Conservation (phyloP, 2,888 invertebrate genomes). For the Timema cristinae region DNA sequence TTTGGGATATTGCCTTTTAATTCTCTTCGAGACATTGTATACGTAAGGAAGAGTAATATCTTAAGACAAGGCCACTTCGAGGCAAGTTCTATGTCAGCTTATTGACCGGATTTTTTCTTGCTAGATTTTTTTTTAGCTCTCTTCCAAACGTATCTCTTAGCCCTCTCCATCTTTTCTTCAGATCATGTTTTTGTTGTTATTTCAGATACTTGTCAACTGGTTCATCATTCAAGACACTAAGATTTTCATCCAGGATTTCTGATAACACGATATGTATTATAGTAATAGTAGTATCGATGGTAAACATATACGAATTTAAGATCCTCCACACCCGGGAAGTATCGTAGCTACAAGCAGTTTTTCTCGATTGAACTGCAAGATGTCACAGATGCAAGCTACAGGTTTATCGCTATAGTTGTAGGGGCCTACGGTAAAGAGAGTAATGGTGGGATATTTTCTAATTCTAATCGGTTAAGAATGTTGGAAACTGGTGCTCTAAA, state of each 20-base stretch:
- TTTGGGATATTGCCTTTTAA: conserved; percentile 9
- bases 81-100: not conserved
- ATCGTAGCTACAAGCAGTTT: conserved; percentile 20
- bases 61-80: conserved; percentile 3
- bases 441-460: conserved; percentile 18
- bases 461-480: not conserved
- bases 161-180: conserved; percentile 11
- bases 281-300: not conserved
- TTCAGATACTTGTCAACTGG: conserved; percentile 6
- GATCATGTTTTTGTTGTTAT: not conserved
- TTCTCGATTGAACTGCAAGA: conserved; percentile 15
- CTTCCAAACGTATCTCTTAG: not conserved
- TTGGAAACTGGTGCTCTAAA: not conserved
- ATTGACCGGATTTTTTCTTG: conserved; percentile 12
- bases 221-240: not conserved
- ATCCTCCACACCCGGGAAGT: conserved; percentile 14
- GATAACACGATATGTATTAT: conserved; percentile 3
- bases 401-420: conserved; percentile 19
- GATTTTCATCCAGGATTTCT: conserved; percentile 10
- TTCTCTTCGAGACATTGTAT: not conserved
- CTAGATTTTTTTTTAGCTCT: not conserved
- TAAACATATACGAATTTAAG: conserved; percentile 14
- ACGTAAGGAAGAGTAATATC: not conserved
- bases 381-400: conserved; percentile 13
- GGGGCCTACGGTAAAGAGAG: conserved; percentile 19